Evolutionary conservation across 2,888 invertebrate genomes (phyloP).

Genomic region (Acrocera orbiculus): DNA sequence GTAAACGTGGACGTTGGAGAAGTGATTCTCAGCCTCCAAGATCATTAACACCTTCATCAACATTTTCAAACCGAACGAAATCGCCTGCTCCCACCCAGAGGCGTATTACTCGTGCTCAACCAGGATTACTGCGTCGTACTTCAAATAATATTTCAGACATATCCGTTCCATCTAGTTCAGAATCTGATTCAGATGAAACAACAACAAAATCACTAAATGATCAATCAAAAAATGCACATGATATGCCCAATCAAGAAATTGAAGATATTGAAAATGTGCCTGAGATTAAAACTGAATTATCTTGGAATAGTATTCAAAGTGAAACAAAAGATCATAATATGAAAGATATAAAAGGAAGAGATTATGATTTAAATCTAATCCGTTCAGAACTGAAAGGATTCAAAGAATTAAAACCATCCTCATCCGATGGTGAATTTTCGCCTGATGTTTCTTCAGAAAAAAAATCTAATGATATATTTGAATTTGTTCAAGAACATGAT

Average conservation of each 20-base stretch:
- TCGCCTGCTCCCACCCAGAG: conserved; percentile 43
- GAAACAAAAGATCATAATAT: conserved; percentile 34
- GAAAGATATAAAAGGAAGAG: conserved; percentile 39
- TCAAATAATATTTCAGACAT: conserved; percentile 40
- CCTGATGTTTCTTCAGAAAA: conserved; percentile 18
- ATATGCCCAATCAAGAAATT: too few relatives aligned
- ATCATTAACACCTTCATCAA: conserved; percentile 46
- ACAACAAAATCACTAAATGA: conserved; percentile 20
- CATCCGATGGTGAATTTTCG: conserved; percentile 26
- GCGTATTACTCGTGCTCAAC: conserved; percentile 27
- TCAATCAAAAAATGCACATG: too few relatives aligned
- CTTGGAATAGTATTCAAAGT: conserved; percentile 35
- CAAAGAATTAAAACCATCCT: conserved; percentile 39
- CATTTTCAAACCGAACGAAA: conserved; percentile 45
- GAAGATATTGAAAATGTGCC: too few relatives aligned
- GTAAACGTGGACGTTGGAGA: conserved; percentile 36
- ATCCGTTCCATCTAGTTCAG: conserved; percentile 40
- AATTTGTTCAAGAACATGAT: conserved; percentile 5
- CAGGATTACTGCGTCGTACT: conserved; percentile 31
- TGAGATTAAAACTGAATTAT: too few relatives aligned
- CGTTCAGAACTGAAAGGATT: conserved; percentile 69
- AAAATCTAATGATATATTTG: conserved; percentile 19
- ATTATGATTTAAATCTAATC: conserved; percentile 71
- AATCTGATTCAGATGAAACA: conserved; percentile 37
- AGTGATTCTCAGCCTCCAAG: conserved; percentile 35